Evolutionary conservation across 2,888 invertebrate species (phyloP), one percentile per base, ranked within the genome.

Genomic region (Apamea anceps): DNA sequence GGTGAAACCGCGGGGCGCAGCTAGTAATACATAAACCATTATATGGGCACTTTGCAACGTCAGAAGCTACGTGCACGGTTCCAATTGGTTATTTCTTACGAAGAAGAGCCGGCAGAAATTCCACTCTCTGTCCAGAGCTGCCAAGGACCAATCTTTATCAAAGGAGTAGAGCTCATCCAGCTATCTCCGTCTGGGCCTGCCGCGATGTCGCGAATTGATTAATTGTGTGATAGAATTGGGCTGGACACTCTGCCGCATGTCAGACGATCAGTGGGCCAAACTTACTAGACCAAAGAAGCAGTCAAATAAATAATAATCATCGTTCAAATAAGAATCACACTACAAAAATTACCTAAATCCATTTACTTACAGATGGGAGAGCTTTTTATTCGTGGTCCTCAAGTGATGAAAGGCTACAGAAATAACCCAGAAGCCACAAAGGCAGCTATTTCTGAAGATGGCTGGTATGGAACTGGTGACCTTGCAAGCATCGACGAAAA

Each of bases 401-500:
- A 98, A 93, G 97, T 98, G 0, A 98, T 98, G 98, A 97, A 97
- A 88, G 98, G 98, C 0, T 99, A 99, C 91, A 97, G 97, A 85
- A 98, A 98, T 86, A 98, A 98, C 90, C 97, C 97, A 4, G 96
- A 98, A 91, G 98, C 98, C 10, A 99, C 98, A 0, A 95, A 96
- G 70, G 97, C 97, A 13, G 97, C 97, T 15, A 97, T 99, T 84
- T 96, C 97, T 79, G 97, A 96, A 65, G 97, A 98, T 60, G 98
- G 98, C 8, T 99, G 99, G 98, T 95, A 98, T 28, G 97, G 97
- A 90, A 97, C 98, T 37, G 98, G 98, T 13, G 98, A 98, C 91
- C 94, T 98, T 72, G 98, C 97, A 5, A 97, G 97, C 87, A 97
- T 97, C 80, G 98, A 98, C 89, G 97, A 98, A 67, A 95, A 98